Base-by-base conservation (phyloP, 2,797 vertebrate species). In the Ctenopoma kingsleyae region DNA sequence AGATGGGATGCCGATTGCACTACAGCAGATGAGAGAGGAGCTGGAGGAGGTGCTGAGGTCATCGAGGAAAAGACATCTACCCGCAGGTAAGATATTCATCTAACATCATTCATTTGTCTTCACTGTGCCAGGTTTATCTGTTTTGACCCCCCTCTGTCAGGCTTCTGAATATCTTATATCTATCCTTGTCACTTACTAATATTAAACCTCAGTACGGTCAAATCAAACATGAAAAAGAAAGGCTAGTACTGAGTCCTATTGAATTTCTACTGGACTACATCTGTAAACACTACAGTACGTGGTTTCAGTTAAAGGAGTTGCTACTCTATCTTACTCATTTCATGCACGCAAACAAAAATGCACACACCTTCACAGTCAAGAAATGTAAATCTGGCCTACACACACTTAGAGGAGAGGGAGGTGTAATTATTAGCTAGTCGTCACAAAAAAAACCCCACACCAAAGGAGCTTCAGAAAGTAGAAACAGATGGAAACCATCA, bases 71-170 rank as follows among this genome's bases (percentile, higher is more conserved):
- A 89, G 80, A 72, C 43, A 88, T 64, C 84, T 97, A 80, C 98
- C 98, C 0, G 94, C 94, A 94, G 97, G 98, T 98, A 87, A 93
- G 92, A 56, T 25, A 71, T 75, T 54, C 47, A 41, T 75, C 66
- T 73, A 25, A 13, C 23, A 60, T 38, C 35, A 63, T 49, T 44
- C 48, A 16, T 53, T 6, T 44, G 47, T 82, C 61, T 43, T 41
- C 12, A 12, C 36, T 38, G 36, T 38, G 36, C 36, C 36, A 38
- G 32, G 38, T 40, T 13, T 15, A 0, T 15, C 38, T 15, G 48
- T 4, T 8, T 23, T 76, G 83, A 65, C 20, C 38, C 63, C 51
- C 32, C 32, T 15, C 40, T 30, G 54, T 62, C 16, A 4, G 43
- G n/a, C 25, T 27, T 27, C 25, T 27, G 5, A 27, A 27, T 27